Conservation (phyloP, 1,140 invertebrate genomes). For the Drosophila watanabei region DNA sequence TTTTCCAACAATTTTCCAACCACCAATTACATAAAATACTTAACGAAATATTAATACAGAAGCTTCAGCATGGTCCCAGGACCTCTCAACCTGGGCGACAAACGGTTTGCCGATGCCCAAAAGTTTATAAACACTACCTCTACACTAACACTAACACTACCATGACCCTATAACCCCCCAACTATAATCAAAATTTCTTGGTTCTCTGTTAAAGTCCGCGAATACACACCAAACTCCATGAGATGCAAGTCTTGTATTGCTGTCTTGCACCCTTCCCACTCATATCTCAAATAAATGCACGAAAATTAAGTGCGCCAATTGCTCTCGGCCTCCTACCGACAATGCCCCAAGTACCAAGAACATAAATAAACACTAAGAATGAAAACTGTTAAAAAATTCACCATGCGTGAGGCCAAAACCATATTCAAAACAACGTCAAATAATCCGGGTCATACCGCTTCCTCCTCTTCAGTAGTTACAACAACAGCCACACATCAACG, state of each 20-base stretch:
- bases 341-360: too few species aligned
- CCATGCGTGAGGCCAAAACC: too few species aligned
- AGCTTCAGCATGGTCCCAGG: not conserved
- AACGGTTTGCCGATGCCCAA: constrained; percentile 13
- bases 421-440: constrained; percentile 3
- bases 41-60: not conserved
- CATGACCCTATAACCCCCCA: not conserved
- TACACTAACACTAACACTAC: too few species aligned
- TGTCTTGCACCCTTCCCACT: too few species aligned
- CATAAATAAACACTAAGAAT: too few species aligned
- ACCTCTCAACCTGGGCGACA: constrained; percentile 3
- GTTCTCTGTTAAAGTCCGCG: constrained; percentile 11
- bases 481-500: constrained; percentile 1
- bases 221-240: constrained; percentile 8
- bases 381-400: too few species aligned
- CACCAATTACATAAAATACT: not conserved
- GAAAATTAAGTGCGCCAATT: too few species aligned
- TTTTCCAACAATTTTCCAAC: not conserved
- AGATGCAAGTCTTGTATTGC: too few species aligned
- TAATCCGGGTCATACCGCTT: constrained; percentile 4
- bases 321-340: too few species aligned
- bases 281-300: not conserved
- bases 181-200: constrained; percentile 10
- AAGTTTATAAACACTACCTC: too few species aligned
- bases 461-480: constrained; percentile 9